Base-by-base conservation (phyloP, 1,140 invertebrate species). In the Acyrthosiphon pisum region DNA sequence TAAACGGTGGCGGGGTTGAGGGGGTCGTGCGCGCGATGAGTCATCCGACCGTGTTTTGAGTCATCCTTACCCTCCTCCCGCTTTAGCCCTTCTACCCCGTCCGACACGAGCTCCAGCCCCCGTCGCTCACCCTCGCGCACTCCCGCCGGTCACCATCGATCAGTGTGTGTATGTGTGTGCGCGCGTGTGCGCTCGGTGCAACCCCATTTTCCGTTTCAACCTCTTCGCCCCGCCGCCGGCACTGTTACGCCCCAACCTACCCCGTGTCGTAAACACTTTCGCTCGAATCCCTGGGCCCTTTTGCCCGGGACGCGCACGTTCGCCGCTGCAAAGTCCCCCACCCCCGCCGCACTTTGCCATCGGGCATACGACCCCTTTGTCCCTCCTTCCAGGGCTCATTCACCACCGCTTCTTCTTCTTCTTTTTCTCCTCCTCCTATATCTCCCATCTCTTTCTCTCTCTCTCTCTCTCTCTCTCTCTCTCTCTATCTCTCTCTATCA, bases 11-110 rank as follows among this genome's bases (percentile, higher is more conserved):
- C 35, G 44, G 46, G n/a, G 48, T 84, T 23, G 91, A 86, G 91
- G 91, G 81, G 81, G 91, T 83, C 81, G 81, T 50, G 44, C 81
- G n/a, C 81, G 91, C 91, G 91, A 93, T 93, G 91, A 93, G 91
- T 93, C 91, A 93, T 93, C 53, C 91, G 91, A 86, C 91, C 91
- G 91, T 93, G 91, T 93, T 93, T 93, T 93, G 91, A 93, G 91
- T 93, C 91, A 93, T 93, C 91, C 91, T 56, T 37, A 68, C 14
- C 9, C 56, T 48, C 37, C 14, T 9, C 46, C n/a, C 11, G 60
- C 30, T 68, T 4, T 68, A 68, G 60, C 48, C 81, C 22, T 7
- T 22, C n/a, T 30, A 48, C 86, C 20, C 56, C 53, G 37, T 84
- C 68, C 68, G 20, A 26, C n/a, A 89, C n/a, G 22, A 89, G 87